Evolutionary conservation across 2,797 vertebrate species (phyloP).

Genomic region (Sebastes trivittatus): DNA sequence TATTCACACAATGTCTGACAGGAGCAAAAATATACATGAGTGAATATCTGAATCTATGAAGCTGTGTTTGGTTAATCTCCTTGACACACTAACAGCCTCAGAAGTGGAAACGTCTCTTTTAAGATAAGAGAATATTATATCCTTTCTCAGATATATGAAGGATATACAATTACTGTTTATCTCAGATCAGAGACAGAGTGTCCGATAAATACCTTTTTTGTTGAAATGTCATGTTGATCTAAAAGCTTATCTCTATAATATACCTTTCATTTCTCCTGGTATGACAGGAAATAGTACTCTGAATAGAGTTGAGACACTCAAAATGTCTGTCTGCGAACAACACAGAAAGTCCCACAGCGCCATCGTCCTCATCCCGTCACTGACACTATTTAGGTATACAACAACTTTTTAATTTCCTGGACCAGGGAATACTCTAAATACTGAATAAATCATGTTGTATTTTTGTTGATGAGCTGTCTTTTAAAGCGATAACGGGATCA

Average conservation of each 20-base stretch:
- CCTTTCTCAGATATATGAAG: constrained; percentile 5
- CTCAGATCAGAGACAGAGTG: constrained; percentile 11
- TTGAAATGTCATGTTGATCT: constrained; percentile 37
- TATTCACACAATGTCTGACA: not conserved
- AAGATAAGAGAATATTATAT: constrained; percentile 21
- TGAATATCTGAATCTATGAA: not conserved
- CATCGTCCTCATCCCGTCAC: not conserved
- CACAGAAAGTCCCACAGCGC: not conserved
- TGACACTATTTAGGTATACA: not conserved
- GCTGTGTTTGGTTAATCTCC: constrained; percentile 38
- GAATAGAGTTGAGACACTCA: not conserved
- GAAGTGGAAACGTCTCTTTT: constrained; percentile 16
- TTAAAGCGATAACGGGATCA: not conserved
- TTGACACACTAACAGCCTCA: constrained; percentile 1
- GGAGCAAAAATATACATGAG: not conserved
- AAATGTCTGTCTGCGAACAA: not conserved
- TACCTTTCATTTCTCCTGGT: not conserved
- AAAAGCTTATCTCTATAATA: constrained; percentile 8
- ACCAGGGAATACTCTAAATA: not conserved
- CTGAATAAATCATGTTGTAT: not conserved
- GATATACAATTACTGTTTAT: constrained; percentile 19
- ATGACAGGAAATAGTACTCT: not conserved
- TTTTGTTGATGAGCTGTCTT: not conserved
- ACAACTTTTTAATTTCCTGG: not conserved
- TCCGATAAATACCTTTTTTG: constrained; percentile 7